These are phyloP conservation scores for Phytoseiulus persimilis DNA, from an alignment of 2,888 invertebrate species.

Conservation along the genomic window DNA sequence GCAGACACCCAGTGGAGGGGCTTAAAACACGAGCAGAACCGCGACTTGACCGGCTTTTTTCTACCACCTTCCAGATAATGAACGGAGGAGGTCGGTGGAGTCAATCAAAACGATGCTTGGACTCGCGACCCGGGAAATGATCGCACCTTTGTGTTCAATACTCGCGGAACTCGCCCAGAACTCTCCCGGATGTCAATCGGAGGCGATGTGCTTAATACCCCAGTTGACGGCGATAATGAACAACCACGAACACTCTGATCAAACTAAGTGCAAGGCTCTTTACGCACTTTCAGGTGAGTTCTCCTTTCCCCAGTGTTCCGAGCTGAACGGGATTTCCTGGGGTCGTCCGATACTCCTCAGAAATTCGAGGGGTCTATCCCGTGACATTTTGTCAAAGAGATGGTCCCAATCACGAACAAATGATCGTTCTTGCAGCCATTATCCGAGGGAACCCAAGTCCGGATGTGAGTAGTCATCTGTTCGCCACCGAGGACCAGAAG, in stretches of 20 bases:
- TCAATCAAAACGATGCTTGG: background rate
- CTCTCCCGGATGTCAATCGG: slow-evolving; percentile 20
- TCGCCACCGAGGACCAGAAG: background rate
- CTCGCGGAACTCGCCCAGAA: slow-evolving; percentile 14
- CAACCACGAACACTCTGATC: background rate
- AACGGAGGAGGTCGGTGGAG: background rate
- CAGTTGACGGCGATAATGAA: background rate
- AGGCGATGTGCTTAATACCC: slow-evolving; percentile 12
- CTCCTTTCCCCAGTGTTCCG: too few species aligned
- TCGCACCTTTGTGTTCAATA: slow-evolving; percentile 20
- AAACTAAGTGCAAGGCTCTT: slow-evolving; percentile 7
- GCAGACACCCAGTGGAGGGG: too few species aligned
- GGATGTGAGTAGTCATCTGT: background rate
- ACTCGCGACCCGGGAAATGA: background rate
- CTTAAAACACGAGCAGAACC: too few species aligned
- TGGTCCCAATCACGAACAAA: too few species aligned
- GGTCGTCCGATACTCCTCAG: too few species aligned
- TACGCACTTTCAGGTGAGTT: slow-evolving; percentile 19
- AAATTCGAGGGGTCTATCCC: too few species aligned
- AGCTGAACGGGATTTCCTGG: too few species aligned
- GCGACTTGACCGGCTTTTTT: too few species aligned
- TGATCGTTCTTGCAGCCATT: slow-evolving; percentile 7
- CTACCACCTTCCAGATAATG: background rate
- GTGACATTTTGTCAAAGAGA: too few species aligned
- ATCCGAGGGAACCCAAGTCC: slow-evolving; percentile 19